A percentile compares a stretch with the other conserved stretches of the same genome.
Evolutionary conservation across 2,797 vertebrate species (phyloP).

Genomic region (Valencia hispanica): DNA sequence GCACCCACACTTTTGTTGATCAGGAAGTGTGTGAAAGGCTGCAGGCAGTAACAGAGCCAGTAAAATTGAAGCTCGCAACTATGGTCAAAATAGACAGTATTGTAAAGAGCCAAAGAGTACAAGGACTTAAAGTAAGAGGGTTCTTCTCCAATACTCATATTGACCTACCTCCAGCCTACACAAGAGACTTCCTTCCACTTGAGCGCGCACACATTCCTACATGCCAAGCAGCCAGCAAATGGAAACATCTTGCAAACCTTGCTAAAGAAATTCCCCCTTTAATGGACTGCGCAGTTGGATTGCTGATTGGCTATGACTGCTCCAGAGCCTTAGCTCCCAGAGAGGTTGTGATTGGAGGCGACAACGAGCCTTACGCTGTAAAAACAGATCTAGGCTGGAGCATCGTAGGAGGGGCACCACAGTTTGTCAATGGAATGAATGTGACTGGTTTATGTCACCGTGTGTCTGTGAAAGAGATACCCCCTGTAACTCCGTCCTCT

Average conservation of each 20-base stretch:
- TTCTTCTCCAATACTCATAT: conserved; percentile 5
- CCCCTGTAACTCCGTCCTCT: background rate
- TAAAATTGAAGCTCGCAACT: conserved; percentile 40
- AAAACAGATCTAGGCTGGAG: conserved; percentile 7
- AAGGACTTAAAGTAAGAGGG: conserved; percentile 19
- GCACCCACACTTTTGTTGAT: conserved; percentile 32
- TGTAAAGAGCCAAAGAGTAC: conserved; percentile 17
- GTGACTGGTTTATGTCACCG: background rate
- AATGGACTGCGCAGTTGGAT: background rate
- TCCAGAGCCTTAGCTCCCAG: conserved; percentile 1
- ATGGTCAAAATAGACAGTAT: conserved; percentile 5
- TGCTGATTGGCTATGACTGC: background rate
- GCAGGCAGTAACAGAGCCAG: conserved; percentile 1
- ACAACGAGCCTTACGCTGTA: conserved; percentile 14
- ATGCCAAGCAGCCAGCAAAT: background rate
- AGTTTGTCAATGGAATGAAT: too few species aligned
- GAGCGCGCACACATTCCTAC: background rate
- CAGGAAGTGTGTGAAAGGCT: conserved; percentile 23
- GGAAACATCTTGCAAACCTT: background rate
- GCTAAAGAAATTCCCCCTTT: background rate
- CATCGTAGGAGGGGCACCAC: too few species aligned
- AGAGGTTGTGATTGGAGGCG: background rate
- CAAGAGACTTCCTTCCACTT: conserved; percentile 15
- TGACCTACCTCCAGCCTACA: conserved; percentile 21
- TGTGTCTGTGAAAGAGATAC: conserved; percentile 1